Base-by-base conservation (phyloP, 2,113 vertebrate species). In the Semnornis frantzii region DNA sequence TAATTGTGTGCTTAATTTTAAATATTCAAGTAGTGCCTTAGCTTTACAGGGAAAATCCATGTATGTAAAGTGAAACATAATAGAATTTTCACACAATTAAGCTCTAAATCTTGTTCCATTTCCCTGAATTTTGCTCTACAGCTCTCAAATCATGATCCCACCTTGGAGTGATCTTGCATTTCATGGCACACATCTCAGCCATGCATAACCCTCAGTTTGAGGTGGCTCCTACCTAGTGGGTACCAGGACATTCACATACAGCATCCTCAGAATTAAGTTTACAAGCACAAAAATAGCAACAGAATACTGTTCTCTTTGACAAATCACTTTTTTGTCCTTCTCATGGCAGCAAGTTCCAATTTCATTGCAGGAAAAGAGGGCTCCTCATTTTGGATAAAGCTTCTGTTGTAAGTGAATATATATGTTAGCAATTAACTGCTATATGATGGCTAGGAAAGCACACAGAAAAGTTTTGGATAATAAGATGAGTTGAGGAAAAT, bases 1-100 rank as follows among this genome's bases (percentile, higher is more conserved):
- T 89, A 92, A 95, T 72, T 78, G 73, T 55, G 62, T 82, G 77
- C 63, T 73, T 88, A 46, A 55, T 90, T 95, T 95, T 83, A 88
- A 91, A 83, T 75, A 79, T 85, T 83, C 77, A 54, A 85, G 31
- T 31, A 55, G 24, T 82, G n/a, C 8, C 90, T 91, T 70, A 83
- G 66, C 66, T 84, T 94, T 85, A 84, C 76, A 66, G 44, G 30
- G 39, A 70, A 91, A 94, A 78, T 21, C 42, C 39, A 91, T 42
- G 34, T 74, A 44, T 72, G 39, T 69, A 55, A 81, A 83, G 48
- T 58, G 88, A 72, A 94, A 63, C 54, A 66, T 58, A 83, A 57
- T 10, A 39, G 15, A 58, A 2, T 44, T 28, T 78, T 91, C 66
- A 64, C 34, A 34, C 8, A 57, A 50, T 74, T 46, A 73, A 92